phyloP scores from a whole-genome alignment of 2,797 vertebrate genomes.

The Tokudaia muenninki region DNA sequence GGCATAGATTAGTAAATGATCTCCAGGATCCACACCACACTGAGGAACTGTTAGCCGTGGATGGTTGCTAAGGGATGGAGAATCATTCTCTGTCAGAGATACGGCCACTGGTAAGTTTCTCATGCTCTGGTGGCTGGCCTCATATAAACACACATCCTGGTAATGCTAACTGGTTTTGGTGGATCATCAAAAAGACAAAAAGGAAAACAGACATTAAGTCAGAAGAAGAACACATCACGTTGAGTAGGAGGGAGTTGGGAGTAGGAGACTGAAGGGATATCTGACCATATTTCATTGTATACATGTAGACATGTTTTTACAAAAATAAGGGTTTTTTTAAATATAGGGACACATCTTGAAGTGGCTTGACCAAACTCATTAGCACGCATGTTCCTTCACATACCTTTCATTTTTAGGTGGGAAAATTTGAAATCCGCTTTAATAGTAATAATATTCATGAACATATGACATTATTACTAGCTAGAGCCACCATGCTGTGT shows the following conservation, averaged over 20 bases:
- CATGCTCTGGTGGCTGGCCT: background rate
- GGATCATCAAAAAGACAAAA: background rate
- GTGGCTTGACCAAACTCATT: background rate
- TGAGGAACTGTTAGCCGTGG: background rate
- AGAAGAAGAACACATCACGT: no score
- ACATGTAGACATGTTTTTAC: background rate
- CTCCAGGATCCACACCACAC: no score
- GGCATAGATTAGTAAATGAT: background rate
- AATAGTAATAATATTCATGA: background rate
- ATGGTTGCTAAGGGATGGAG: background rate
- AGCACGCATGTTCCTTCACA: background rate
- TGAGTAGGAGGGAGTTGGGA: background rate
- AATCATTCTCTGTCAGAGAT: background rate
- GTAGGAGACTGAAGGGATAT: background rate
- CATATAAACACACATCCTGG: background rate
- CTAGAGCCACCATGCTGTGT: background rate
- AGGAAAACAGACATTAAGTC: background rate
- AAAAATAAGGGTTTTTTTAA: background rate
- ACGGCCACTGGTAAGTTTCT: background rate
- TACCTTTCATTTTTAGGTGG: background rate
- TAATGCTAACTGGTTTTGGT: background rate
- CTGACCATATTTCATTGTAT: background rate
- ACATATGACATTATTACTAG: background rate
- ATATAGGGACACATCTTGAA: background rate
- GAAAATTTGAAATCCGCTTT: background rate